Conservation (phyloP, 2,888 invertebrate species). For the Periphyllus acericola region DNA sequence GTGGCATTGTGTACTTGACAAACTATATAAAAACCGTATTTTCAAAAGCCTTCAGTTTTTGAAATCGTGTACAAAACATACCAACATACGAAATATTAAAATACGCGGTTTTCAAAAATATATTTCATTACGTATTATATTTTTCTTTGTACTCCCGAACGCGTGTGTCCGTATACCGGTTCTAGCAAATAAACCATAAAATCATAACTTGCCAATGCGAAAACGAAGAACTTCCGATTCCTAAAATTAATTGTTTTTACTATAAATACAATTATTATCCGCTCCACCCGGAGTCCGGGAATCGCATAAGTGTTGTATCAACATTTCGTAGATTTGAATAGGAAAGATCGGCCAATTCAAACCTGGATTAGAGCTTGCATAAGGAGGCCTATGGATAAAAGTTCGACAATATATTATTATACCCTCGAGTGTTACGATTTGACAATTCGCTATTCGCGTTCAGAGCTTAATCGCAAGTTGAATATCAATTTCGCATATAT, state of each 20-base stretch:
- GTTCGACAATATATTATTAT: background rate
- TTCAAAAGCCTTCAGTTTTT: background rate
- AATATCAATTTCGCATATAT: background rate
- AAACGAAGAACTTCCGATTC: no score
- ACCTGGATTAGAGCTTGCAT: background rate
- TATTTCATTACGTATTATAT: background rate
- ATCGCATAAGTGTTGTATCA: background rate
- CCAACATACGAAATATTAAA: background rate
- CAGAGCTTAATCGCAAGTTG: background rate
- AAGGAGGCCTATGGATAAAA: background rate
- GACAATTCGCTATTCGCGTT: slow-evolving; percentile 8
- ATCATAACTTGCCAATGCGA: no score
- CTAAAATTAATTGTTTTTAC: no score
- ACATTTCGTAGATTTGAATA: background rate
- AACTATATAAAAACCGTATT: background rate
- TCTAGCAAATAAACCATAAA: no score
- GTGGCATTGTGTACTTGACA: background rate
- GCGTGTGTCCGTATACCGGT: no score
- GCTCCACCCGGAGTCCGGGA: background rate
- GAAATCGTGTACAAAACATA: background rate
- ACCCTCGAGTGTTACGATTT: background rate
- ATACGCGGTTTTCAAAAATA: background rate
- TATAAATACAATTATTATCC: background rate
- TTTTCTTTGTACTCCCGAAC: no score
- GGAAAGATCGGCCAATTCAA: background rate